phyloP scores from a whole-genome alignment of 2,888 invertebrate genomes.

The Lomographa bimaculata region DNA sequence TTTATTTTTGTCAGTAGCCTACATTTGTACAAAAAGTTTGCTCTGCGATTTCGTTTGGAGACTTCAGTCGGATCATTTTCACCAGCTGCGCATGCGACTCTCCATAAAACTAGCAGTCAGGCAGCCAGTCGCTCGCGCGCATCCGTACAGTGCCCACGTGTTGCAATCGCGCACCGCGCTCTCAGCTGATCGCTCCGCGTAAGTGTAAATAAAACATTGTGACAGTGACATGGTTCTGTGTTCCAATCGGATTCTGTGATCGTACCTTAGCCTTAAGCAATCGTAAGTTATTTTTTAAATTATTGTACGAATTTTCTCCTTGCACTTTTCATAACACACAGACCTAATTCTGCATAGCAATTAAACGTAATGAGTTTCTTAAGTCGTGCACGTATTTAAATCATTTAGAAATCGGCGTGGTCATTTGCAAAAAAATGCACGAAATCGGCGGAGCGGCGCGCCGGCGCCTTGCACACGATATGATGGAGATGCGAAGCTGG shows the following conservation, averaged over 20 bases:
- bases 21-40: constrained; percentile 10
- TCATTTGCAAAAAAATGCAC: constrained; percentile 78
- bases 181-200: constrained; percentile 47
- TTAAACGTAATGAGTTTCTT: constrained; percentile 63
- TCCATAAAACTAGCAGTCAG: constrained; percentile 21
- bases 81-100: constrained; percentile 41
- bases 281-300: constrained; percentile 54
- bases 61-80: constrained; percentile 51
- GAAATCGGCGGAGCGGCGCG: constrained; percentile 72
- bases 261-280: constrained; percentile 60
- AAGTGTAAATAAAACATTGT: constrained; percentile 61
- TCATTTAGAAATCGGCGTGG: constrained; percentile 80
- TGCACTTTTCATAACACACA: constrained; percentile 43
- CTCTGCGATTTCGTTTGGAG: constrained; percentile 37
- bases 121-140: constrained; percentile 64
- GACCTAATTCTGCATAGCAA: constrained; percentile 65
- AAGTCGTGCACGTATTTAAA: constrained; percentile 78
- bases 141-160: constrained; percentile 43
- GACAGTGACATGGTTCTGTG: constrained; percentile 81
- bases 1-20: constrained; percentile 1
- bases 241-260: constrained; percentile 70
- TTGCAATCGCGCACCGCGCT: constrained; percentile 24
- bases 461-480: constrained; percentile 47
- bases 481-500: constrained; percentile 37
- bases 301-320: no score